Evolutionary conservation across 2,888 invertebrate species (phyloP), one percentile per base, ranked within the genome.

Genomic region (Electrophaes corylata): DNA sequence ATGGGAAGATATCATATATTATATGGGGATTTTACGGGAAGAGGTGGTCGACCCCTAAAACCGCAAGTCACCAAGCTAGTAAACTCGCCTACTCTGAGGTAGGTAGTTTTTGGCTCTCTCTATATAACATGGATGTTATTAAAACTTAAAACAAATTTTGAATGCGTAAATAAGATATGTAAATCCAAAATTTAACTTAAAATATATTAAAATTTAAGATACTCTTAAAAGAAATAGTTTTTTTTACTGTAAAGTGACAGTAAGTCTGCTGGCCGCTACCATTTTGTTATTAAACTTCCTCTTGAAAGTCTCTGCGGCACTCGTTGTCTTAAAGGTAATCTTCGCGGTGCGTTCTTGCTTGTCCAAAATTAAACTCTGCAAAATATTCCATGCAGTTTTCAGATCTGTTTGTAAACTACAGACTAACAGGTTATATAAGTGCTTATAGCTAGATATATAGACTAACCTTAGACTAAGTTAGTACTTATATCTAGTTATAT

Each of bases 221-320:
- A 29, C 10, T 29, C 26, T 29, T 29, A 29, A 6, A n/a, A 29
- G 0, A 29, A 0, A 2, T 20, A 26, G 3, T 5, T 46, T 18
- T 18, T 23, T 4, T 50, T 51, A 60, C 33, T 60, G 76, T 43
- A 85, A 72, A 0, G 72, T 72, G 62, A 92, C 92, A 29, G 83
- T 69, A 8, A 92, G 75, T 18, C 88, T 70, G 78, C 91, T 90
- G 10, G 92, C 92, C 6, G 92, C 90, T 0, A 92, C 91, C 88
- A 92, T 90, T 71, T 91, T 90, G 74, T 85, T 86, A 72, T 92
- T 83, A 68, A 92, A 92, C 63, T 92, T 91, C 73, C 78, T 84
- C 73, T 83, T 85, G 70, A 92, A 92, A 6, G 56, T 77, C 47
- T 88, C 87, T 0, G 92, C 92, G 0, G 89, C 91, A 3, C 48